phyloP scores from a whole-genome alignment of 2,888 invertebrate genomes.

The Apamea epomidion region DNA sequence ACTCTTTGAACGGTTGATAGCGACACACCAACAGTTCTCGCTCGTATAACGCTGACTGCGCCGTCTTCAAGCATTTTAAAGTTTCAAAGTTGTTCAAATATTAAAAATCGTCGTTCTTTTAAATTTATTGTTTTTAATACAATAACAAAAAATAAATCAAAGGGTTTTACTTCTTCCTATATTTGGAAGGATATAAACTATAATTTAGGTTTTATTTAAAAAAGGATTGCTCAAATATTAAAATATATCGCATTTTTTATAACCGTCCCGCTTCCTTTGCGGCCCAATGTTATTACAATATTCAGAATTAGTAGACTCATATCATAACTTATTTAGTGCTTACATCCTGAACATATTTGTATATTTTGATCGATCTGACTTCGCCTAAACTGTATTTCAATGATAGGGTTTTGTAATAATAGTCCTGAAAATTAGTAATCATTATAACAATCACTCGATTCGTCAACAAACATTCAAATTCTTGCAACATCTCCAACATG shows the following conservation, averaged over 20 bases:
- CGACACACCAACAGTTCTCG: background rate
- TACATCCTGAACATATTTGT: background rate
- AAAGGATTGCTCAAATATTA: too few species aligned
- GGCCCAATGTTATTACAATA: too few species aligned
- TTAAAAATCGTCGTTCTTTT: too few species aligned
- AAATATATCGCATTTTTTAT: background rate
- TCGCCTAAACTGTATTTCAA: background rate
- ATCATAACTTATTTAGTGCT: background rate
- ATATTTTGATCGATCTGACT: background rate
- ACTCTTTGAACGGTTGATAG: too few species aligned
- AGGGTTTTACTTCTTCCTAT: too few species aligned
- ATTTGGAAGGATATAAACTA: too few species aligned
- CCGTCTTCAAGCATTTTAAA: background rate
- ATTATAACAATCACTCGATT: slow-evolving; percentile 9
- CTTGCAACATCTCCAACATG: slow-evolving; percentile 38
- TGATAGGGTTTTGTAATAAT: background rate
- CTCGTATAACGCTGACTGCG: background rate
- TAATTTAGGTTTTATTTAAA: too few species aligned
- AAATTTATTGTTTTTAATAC: too few species aligned
- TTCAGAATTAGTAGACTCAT: background rate
- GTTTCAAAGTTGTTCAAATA: too few species aligned
- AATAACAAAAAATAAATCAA: too few species aligned
- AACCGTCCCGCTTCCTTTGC: background rate
- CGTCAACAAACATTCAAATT: slow-evolving; percentile 38
- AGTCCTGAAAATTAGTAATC: background rate